Percentiles rank a stretch among this genome's conserved stretches.
Conservation (phyloP, 2,797 vertebrate genomes). For the Etheostoma nigrum region DNA sequence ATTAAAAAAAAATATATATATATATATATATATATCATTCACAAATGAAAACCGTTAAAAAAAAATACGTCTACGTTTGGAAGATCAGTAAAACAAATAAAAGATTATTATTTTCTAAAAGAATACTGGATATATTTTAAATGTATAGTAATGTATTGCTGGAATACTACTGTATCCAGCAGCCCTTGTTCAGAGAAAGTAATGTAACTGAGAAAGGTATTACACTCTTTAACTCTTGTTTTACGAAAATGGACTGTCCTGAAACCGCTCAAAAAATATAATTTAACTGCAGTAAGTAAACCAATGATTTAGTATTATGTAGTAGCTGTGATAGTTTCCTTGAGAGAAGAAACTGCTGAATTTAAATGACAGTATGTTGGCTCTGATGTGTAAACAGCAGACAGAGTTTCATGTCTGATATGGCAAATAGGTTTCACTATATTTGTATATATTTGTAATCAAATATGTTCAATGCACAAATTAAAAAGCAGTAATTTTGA, state of each 20-base stretch:
- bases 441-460: neutral
- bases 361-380: neutral
- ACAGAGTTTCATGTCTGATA: neutral
- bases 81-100: neutral
- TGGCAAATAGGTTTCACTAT: neutral
- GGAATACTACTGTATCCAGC: neutral
- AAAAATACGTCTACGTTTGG: neutral
- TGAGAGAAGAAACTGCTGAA: neutral
- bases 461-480: neutral
- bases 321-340: neutral
- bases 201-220: neutral
- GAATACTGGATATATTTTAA: neutral
- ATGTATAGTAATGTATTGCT: neutral
- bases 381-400: neutral
- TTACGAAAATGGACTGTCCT: neutral
- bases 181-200: neutral
- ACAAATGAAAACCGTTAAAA: too few relatives aligned
- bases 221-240: neutral
- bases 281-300: neutral
- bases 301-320: neutral
- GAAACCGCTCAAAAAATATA: neutral
- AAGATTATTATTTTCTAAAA: neutral
- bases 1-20: too few relatives aligned
- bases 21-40: too few relatives aligned
- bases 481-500: neutral